Evolutionary conservation across 2,113 vertebrate species (phyloP), one percentile per base, ranked within the genome.

Genomic region (Odontesthes bonariensis): DNA sequence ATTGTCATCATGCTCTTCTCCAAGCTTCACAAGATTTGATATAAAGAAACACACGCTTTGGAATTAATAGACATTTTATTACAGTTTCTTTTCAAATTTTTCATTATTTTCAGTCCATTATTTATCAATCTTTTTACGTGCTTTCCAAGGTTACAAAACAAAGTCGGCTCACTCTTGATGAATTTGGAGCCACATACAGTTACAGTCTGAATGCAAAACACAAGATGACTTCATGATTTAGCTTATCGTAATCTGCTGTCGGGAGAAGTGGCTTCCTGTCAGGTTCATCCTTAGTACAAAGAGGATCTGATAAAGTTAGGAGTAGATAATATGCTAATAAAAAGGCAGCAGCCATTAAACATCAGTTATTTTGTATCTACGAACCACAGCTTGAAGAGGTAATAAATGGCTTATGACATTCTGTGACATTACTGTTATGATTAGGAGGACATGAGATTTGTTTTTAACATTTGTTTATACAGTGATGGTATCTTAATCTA

Each of bases 241-340:
- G 66, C 76, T 83, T 77, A 85, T 79, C 78, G 81, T 66, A 74
- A 82, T 88, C 77, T 62, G 68, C 75, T 73, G 81, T 68, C 62
- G 46, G 79, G 57, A 65, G 69, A 81, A 10, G 54, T 58, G 56
- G 52, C 63, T 77, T 77, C 73, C 77, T 83, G 33, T 38, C 35
- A 62, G 51, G 49, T 56, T 60, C 22, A 17, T 54, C 56, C 47
- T 53, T 1, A n/a, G 40, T 51, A 46, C 40, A 11, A 12, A 22
- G 69, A 61, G 20, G 51, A 73, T 71, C 69, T 54, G 77, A 83
- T 75, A 68, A 64, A 78, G 56, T 46, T 62, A 61, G 53, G 56
- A 65, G 57, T 3, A 56, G 49, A 75, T 67, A 64, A 78, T 55
- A 33, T 59, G 61, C 19, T 53, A 69, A 61, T 47, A 19, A 35